Conservation (phyloP, 2,888 invertebrate species). For the Gasteruption jaculator region DNA sequence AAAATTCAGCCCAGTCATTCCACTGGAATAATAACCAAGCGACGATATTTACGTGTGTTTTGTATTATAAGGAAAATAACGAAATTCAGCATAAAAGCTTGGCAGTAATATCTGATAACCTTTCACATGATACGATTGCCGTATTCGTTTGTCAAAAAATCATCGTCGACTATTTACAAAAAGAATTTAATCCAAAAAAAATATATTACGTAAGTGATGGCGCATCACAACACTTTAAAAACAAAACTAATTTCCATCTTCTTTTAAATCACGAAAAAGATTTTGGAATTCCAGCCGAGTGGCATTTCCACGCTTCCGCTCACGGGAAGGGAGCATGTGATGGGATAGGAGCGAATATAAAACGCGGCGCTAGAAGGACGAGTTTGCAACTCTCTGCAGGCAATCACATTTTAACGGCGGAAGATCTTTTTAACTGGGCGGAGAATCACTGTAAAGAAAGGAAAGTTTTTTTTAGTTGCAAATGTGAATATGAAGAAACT, state of each 20-base stretch:
- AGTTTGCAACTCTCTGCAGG: neutral
- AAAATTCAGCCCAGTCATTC: conserved; percentile 22
- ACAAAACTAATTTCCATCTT: conserved; percentile 13
- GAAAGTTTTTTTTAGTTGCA: neutral
- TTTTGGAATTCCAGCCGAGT: no score
- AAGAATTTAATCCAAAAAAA: conserved; percentile 14
- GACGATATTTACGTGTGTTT: conserved; percentile 19
- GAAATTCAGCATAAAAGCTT: conserved; percentile 17
- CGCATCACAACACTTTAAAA: conserved; percentile 10
- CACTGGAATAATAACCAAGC: no score
- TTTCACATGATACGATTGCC: no score
- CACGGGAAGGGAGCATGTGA: neutral
- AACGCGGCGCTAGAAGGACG: no score
- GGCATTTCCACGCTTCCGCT: conserved; percentile 2
- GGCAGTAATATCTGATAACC: conserved; percentile 19
- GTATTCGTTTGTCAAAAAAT: conserved; percentile 18
- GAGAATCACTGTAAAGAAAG: neutral
- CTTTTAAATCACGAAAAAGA: conserved; percentile 9
- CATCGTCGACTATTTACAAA: conserved; percentile 20
- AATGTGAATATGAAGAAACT: neutral
- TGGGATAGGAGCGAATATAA: no score
- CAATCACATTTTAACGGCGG: neutral
- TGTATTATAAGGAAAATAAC: conserved; percentile 18
- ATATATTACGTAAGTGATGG: no score
- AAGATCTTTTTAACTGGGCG: neutral